Evolutionary conservation across 1,140 invertebrate species (phyloP).

Genomic region (Riptortus pedestris): DNA sequence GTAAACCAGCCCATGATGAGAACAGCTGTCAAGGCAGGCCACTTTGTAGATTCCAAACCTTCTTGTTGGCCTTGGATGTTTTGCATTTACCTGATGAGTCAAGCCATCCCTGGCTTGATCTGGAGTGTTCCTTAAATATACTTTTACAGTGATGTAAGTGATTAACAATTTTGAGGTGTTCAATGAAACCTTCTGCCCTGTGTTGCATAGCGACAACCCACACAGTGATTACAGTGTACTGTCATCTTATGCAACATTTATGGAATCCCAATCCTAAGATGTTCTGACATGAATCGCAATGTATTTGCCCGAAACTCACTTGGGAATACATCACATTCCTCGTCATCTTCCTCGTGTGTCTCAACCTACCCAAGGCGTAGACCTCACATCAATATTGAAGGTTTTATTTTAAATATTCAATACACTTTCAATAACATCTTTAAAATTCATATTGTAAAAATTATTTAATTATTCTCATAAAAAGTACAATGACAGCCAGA

Average conservation of each 20-base stretch:
- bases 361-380: conserved; percentile 17
- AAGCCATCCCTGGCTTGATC: too few relatives aligned
- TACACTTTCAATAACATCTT: neutral
- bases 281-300: conserved; percentile 20
- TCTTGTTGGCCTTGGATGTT: neutral
- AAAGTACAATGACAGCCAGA: too few relatives aligned
- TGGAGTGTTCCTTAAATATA: too few relatives aligned
- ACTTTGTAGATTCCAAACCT: neutral
- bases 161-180: too few relatives aligned
- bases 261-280: too few relatives aligned
- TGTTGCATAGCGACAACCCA: too few relatives aligned
- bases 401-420: conserved; percentile 5
- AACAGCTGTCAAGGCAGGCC: neutral
- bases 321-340: conserved; percentile 13
- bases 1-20: neutral
- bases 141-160: too few relatives aligned
- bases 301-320: conserved; percentile 8
- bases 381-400: conserved; percentile 17
- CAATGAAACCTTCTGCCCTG: too few relatives aligned
- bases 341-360: conserved; percentile 14
- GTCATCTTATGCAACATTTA: too few relatives aligned
- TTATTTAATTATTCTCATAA: too few relatives aligned
- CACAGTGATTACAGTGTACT: too few relatives aligned
- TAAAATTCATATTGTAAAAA: neutral
- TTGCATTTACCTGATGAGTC: too few relatives aligned